A percentile compares a stretch with the other conserved stretches of the same genome.
These are phyloP conservation scores for Rhinolophus sinicus DNA, from an alignment of 2,113 vertebrate genomes.

Conservation along the genomic window DNA sequence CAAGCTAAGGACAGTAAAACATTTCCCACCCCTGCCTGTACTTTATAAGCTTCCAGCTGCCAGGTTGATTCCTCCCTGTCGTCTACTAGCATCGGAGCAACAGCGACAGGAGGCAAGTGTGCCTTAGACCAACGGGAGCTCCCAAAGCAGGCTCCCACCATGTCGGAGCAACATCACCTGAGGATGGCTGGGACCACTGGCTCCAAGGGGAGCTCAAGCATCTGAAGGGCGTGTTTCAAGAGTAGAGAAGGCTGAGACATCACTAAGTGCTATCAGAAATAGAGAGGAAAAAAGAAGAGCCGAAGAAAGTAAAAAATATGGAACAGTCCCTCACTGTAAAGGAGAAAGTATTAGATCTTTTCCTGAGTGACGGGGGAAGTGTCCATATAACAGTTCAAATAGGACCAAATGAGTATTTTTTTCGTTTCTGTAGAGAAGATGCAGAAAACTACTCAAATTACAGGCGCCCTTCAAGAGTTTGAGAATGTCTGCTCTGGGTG, in stretches of 20 bases:
- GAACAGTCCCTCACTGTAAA: background rate
- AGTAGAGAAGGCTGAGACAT: background rate
- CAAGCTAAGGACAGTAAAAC: background rate
- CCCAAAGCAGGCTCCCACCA: rapidly evolving
- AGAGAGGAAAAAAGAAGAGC: background rate
- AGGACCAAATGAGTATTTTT: background rate
- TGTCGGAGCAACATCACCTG: rapidly evolving
- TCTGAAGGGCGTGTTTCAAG: background rate
- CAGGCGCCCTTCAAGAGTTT: background rate
- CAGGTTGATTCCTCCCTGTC: too few relatives aligned
- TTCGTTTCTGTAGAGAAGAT: background rate
- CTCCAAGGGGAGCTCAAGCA: background rate
- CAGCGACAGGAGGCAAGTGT: rapidly evolving
- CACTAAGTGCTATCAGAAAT: background rate
- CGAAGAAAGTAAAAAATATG: background rate
- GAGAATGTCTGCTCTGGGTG: background rate
- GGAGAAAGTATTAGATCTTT: background rate
- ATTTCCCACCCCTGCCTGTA: background rate
- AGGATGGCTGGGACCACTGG: background rate
- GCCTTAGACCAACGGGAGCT: background rate
- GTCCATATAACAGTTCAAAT: background rate
- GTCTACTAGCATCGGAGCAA: background rate
- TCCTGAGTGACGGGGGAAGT: background rate
- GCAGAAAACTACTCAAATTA: background rate
- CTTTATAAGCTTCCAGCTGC: background rate